Conservation (phyloP, 2,888 invertebrate species). For the Parnassius mnemosyne region DNA sequence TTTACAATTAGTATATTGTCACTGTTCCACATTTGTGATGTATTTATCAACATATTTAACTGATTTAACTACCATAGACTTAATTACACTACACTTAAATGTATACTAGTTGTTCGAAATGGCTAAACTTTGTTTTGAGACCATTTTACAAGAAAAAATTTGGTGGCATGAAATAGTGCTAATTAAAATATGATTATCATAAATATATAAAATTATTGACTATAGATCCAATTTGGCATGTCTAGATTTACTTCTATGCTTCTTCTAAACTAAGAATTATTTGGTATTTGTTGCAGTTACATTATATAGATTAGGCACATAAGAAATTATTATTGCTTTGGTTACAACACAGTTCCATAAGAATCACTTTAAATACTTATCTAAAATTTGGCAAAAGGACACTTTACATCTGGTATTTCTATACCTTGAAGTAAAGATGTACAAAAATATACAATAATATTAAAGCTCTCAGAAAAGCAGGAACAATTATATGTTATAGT, state of each 20-base stretch:
- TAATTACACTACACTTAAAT: conserved; percentile 37
- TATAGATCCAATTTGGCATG: conserved; percentile 39
- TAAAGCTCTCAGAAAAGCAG: conserved; percentile 64
- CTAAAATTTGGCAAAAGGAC: conserved; percentile 74
- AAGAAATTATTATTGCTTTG: conserved; percentile 76
- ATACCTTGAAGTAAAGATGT: conserved; percentile 55
- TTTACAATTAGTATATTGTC: conserved; percentile 24
- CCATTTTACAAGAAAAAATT: conserved; percentile 44
- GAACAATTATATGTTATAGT: conserved; percentile 57
- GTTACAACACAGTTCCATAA: conserved; percentile 73
- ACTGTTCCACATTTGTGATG: conserved; percentile 51
- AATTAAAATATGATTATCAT: conserved; percentile 30
- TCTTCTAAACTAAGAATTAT: conserved; percentile 56
- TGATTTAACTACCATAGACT: conserved; percentile 32
- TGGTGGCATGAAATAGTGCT: conserved; percentile 30
- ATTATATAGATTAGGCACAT: conserved; percentile 67
- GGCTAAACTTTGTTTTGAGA: conserved; percentile 53
- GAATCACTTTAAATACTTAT: conserved; percentile 68
- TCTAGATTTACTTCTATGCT: conserved; percentile 39
- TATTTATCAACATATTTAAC: conserved; percentile 34
- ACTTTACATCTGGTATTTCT: conserved; percentile 56
- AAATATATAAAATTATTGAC: conserved; percentile 35
- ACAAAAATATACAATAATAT: conserved; percentile 63
- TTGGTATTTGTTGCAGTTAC: conserved; percentile 62
- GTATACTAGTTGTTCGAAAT: conserved; percentile 56